Percentiles rank a stretch among this genome's conserved stretches.
Conservation (phyloP, 2,113 vertebrate genomes). For the Oreochromis aureus region DNA sequence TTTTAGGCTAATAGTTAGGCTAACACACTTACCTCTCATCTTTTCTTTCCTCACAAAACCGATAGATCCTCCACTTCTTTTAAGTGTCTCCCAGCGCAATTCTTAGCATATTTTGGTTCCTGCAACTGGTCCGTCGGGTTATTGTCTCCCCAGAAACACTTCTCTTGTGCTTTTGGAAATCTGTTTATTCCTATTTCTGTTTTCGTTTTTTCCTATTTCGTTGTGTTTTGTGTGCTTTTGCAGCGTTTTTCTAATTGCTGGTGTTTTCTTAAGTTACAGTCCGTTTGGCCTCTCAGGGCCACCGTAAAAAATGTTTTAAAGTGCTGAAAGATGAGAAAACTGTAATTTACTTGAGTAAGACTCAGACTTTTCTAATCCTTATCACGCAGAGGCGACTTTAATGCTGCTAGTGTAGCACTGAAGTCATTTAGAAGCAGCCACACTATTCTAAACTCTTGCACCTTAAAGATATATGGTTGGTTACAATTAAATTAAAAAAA, state of each 20-base stretch:
- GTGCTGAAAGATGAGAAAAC: neutral
- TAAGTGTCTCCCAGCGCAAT: no score
- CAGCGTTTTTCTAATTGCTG: no score
- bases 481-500: neutral
- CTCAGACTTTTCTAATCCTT: neutral
- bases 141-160: no score
- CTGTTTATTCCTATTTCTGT: no score
- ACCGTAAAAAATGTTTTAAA: fast-evolving
- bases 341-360: neutral
- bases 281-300: neutral
- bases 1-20: neutral
- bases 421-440: neutral
- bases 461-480: neutral
- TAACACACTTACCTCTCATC: no score
- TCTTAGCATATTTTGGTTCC: no score
- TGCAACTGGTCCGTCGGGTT: no score
- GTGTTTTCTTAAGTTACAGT: neutral
- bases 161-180: no score
- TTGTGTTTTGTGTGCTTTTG: no score
- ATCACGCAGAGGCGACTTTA: neutral
- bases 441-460: neutral
- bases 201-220: no score
- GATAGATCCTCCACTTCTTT: no score
- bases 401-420: neutral
- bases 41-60: no score